Evolutionary conservation across 2,113 vertebrate species (phyloP).

Genomic region (Crocuta crocuta): DNA sequence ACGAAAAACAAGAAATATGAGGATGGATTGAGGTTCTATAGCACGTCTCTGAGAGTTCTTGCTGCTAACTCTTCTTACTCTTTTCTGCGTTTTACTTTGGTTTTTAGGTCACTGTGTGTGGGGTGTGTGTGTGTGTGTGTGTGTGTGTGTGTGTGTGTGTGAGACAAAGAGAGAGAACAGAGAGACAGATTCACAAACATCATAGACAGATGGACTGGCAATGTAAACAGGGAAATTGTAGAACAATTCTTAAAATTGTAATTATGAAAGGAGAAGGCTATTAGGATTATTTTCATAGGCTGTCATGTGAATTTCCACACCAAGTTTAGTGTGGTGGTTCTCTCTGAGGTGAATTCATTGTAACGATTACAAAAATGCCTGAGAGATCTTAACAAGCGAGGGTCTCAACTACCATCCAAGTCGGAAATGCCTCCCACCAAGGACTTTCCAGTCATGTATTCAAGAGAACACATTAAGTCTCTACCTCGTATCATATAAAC

Average conservation of each 20-base stretch:
- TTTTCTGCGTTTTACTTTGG: not conserved
- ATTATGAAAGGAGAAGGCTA: not conserved
- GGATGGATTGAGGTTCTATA: not conserved
- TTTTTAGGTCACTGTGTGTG: not conserved
- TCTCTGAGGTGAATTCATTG: not conserved
- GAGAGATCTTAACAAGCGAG: not conserved
- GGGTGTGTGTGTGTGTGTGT: not conserved
- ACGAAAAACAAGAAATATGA: not conserved
- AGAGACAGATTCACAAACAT: not conserved
- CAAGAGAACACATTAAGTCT: not conserved
- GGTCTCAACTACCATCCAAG: not conserved
- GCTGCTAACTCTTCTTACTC: constrained; percentile 35
- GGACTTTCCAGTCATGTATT: not conserved
- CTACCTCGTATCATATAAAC: not conserved
- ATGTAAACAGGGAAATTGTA: not conserved
- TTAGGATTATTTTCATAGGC: not conserved
- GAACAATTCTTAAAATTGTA: constrained; percentile 15
- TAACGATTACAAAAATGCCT: constrained; percentile 25
- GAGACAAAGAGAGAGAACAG: not conserved
- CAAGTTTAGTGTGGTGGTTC: not conserved
- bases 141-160: not conserved
- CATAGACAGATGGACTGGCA: not conserved
- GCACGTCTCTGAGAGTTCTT: constrained; percentile 5
- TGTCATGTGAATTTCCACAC: constrained; percentile 1
- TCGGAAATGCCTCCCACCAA: not conserved